phyloP scores from a whole-genome alignment of 2,888 invertebrate species.

The Epistrophe grossulariae region DNA sequence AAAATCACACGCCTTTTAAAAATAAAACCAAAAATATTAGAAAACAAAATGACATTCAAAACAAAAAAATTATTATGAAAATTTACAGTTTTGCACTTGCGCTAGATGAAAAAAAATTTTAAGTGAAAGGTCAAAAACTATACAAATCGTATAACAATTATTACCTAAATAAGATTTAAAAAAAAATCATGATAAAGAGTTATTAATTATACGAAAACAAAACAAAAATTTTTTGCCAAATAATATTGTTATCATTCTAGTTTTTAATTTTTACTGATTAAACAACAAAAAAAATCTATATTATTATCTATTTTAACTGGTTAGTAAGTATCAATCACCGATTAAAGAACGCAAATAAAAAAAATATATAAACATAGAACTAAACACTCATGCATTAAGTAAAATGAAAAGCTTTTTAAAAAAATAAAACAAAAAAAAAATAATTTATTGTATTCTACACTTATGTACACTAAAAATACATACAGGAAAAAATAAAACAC shows the following conservation, averaged over 20 bases:
- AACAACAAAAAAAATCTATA: constrained; percentile 33
- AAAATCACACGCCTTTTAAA: constrained; percentile 42
- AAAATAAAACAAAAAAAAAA: constrained; percentile 36
- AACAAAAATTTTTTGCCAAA: constrained; percentile 55
- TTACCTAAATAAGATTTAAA: constrained; percentile 16
- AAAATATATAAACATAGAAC: constrained; percentile 17
- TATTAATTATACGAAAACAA: constrained; percentile 28
- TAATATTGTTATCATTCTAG: constrained; percentile 62
- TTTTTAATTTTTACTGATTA: constrained; percentile 61
- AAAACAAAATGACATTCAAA: constrained; percentile 24
- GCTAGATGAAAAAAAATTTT: constrained; percentile 39
- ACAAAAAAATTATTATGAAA: constrained; percentile 23
- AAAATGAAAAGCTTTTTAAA: constrained; percentile 55
- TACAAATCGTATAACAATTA: constrained; percentile 43
- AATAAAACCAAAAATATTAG: constrained; percentile 16
- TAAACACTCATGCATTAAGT: constrained; percentile 52
- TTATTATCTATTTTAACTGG: constrained; percentile 62
- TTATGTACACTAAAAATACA: constrained; percentile 27
- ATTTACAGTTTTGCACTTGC: constrained; percentile 62
- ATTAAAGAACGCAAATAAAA: constrained; percentile 62
- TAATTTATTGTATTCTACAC: constrained; percentile 52
- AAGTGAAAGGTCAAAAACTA: constrained; percentile 33
- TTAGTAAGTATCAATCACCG: constrained; percentile 68
- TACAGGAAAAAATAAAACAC: constrained; percentile 15
- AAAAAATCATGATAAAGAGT: constrained; percentile 5